Evolutionary conservation across 2,797 vertebrate genomes (phyloP), one percentile per base, ranked within the genome.

Genomic region (Rhynchonycteris naso): DNA sequence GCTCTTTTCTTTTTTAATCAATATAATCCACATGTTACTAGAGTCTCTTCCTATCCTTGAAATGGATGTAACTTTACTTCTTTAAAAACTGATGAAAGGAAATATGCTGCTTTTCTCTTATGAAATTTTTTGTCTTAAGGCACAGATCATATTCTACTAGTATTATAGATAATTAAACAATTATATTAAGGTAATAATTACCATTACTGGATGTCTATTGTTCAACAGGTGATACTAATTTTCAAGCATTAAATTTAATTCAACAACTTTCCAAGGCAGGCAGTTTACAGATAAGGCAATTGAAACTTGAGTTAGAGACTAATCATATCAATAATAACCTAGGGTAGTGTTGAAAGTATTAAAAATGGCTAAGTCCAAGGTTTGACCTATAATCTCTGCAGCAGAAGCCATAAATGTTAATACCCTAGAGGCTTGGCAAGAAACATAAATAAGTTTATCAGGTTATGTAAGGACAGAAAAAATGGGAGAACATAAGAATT

Each of bases 191-290:
- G 47, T 56, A 66, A 59, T 72, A 58, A 89, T 52, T 63, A 71
- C 28, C 24, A 35, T 38, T 56, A 14, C 9, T 71, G 13, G 1
- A 15, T 54, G 10, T 30, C 1, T 10, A 10, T 1, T 72, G 2
- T 71, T 75, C n/a, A 87, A 63, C 1, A 69, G 50, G 10, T 90
- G 9, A 47, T 81, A 33, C 0, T 92, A 22, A 12, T 91, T 90
- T 65, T 90, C 16, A 65, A 13, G 22, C 7, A 95, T 65, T 87
- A 92, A 65, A 35, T 92, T 82, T 63, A 88, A 66, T n/a, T 50
- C 18, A 92, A 43, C 7, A 65, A 15, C 13, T 86, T 93, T 69
- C 19, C 26, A 61, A 78, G 18, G 38, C 33, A 86, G 11, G 38
- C 7, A 11, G 7, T 74, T 93, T 61, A 52, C 21, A 79, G 28